phyloP scores from a whole-genome alignment of 2,797 vertebrate genomes.

The Mallotus villosus region DNA sequence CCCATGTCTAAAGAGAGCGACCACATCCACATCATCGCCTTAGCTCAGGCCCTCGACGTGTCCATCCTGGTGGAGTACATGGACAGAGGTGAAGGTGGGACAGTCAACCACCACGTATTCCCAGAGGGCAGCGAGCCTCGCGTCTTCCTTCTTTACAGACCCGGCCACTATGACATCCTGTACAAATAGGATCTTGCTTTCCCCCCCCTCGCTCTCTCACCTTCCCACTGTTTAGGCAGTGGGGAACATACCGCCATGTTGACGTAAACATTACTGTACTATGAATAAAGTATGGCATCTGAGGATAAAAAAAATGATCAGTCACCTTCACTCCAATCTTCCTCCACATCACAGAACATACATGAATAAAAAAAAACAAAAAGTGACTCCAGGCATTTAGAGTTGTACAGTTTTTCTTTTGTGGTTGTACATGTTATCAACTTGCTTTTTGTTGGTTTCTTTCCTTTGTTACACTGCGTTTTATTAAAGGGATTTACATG shows the following conservation, averaged over 20 bases:
- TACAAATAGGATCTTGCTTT: slow-evolving; percentile 82
- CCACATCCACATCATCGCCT: slow-evolving; percentile 96
- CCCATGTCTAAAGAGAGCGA: slow-evolving; percentile 97
- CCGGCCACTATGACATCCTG: slow-evolving; percentile 96
- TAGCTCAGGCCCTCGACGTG: slow-evolving; percentile 89
- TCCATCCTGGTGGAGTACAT: slow-evolving; percentile 96
- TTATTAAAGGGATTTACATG: slow-evolving; percentile 91
- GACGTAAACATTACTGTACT: slow-evolving; percentile 66
- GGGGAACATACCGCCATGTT: slow-evolving; percentile 54
- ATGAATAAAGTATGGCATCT: slow-evolving; percentile 63
- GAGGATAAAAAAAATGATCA: slow-evolving; percentile 41
- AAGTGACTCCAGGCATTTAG: slow-evolving; percentile 79
- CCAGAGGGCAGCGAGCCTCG: slow-evolving; percentile 91
- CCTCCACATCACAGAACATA: slow-evolving; percentile 56
- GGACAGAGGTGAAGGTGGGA: slow-evolving; percentile 91
- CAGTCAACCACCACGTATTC: slow-evolving; percentile 92
- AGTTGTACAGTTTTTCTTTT: slow-evolving; percentile 85
- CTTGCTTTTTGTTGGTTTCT: slow-evolving; percentile 76
- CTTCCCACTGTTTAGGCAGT: slow-evolving; percentile 36
- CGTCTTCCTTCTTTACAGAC: slow-evolving; percentile 93
- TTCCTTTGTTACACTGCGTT: slow-evolving; percentile 83
- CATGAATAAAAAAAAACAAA: slow-evolving; percentile 51
- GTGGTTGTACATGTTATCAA: slow-evolving; percentile 92
- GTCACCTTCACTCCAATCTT: slow-evolving; percentile 46
- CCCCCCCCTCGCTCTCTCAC: not conserved